These are phyloP conservation scores for Nemopilema nomurai DNA, from an alignment of 30 jellyfish, hydroid and myxozoan genomes.

Conservation along the genomic window DNA sequence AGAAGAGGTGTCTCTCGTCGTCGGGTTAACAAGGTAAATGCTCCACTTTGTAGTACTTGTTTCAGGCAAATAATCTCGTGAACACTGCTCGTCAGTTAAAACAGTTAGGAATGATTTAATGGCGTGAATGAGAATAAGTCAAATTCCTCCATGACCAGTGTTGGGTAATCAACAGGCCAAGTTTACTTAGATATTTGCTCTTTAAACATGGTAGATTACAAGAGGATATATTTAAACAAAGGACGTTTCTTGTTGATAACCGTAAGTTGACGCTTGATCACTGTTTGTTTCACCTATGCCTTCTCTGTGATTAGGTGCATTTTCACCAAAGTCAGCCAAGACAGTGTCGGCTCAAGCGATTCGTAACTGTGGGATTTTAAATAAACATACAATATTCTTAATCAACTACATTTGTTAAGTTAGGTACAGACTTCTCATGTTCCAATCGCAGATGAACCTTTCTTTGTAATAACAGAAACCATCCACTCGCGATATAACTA, in stretches of 20 bases:
- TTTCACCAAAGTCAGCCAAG: background rate
- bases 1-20: background rate
- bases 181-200: constrained; percentile 23
- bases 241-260: constrained; percentile 3
- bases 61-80: background rate
- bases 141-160: constrained; percentile 17
- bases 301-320: background rate
- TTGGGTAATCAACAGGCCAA: constrained; percentile 14
- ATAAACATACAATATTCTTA: background rate
- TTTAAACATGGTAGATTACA: background rate
- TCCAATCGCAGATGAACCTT: background rate
- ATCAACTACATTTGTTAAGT: background rate
- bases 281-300: background rate
- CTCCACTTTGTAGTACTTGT: background rate
- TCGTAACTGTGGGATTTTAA: background rate
- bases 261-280: background rate
- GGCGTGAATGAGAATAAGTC: constrained; percentile 17
- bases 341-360: background rate
- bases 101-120: background rate
- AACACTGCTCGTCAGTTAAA: background rate
- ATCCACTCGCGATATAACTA: too few species aligned
- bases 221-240: constrained; percentile 1
- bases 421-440: background rate
- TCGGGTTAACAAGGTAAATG: background rate
- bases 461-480: too few species aligned